Evolutionary conservation across 2,888 invertebrate species (phyloP).

Genomic region (Blera fallax): DNA sequence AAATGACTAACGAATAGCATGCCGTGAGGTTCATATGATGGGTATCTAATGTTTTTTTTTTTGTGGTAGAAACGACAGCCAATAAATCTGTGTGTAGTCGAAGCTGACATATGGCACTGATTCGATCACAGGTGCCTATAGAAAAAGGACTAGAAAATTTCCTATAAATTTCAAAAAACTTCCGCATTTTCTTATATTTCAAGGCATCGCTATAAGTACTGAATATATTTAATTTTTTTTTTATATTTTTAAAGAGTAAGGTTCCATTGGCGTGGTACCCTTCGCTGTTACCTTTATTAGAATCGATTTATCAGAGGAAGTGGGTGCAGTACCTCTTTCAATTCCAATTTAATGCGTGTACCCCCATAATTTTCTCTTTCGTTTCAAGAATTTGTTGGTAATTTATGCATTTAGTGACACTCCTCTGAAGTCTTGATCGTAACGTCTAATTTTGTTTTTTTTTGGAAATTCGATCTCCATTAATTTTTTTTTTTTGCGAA

Average conservation of each 20-base stretch:
- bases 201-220: no score
- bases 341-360: background rate
- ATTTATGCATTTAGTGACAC: constrained; percentile 9
- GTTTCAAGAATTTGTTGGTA: background rate
- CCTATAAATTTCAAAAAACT: no score
- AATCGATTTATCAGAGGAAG: constrained; percentile 12
- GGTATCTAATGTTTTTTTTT: background rate
- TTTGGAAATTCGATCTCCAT: background rate
- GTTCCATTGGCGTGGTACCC: no score
- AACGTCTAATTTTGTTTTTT: background rate
- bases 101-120: background rate
- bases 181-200: no score
- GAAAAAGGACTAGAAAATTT: no score
- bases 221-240: no score
- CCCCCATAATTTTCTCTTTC: background rate
- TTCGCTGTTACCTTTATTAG: background rate
- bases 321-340: constrained; percentile 32
- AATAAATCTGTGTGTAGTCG: background rate
- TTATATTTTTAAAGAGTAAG: no score
- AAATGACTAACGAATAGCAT: background rate
- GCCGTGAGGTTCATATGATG: no score
- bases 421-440: background rate
- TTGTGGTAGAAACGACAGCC: background rate
- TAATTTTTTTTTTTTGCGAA: background rate
- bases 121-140: background rate